phyloP scores from a whole-genome alignment of 2,888 invertebrate genomes.

The Coelopa pilipes region DNA sequence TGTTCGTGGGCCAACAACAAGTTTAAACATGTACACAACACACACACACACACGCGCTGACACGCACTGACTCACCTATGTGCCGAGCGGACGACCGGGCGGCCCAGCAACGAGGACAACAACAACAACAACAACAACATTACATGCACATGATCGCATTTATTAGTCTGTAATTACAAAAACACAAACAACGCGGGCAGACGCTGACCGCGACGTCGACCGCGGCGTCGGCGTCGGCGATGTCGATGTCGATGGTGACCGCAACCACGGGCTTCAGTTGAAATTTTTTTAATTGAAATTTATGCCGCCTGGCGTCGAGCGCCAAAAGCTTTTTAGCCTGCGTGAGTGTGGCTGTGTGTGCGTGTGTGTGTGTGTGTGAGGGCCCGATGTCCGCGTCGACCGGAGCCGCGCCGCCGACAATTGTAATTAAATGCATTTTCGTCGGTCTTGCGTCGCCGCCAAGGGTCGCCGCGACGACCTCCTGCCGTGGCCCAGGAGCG shows the following conservation, averaged over 20 bases:
- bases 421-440: slow-evolving; percentile 49
- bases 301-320: slow-evolving; percentile 60
- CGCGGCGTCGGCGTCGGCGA: slow-evolving; percentile 17
- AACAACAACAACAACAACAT: neutral
- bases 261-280: slow-evolving; percentile 20
- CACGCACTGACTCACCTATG: neutral
- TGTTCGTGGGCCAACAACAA: slow-evolving; percentile 36
- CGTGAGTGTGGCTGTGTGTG: slow-evolving; percentile 3
- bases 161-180: slow-evolving; percentile 28
- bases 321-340: slow-evolving; percentile 34
- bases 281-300: slow-evolving; percentile 63
- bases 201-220: neutral
- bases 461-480: neutral
- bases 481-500: neutral
- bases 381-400: slow-evolving; percentile 50
- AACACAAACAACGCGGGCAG: slow-evolving; percentile 17
- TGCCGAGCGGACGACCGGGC: neutral
- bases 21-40: slow-evolving; percentile 2
- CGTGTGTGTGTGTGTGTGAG: slow-evolving; percentile 14
- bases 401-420: slow-evolving; percentile 51
- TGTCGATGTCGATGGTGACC: neutral
- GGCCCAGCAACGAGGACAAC: neutral
- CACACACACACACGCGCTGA: slow-evolving; percentile 4
- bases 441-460: neutral
- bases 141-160: slow-evolving; percentile 29